Conservation (phyloP, 2,888 invertebrate genomes). For the Eristalinus aeneus region DNA sequence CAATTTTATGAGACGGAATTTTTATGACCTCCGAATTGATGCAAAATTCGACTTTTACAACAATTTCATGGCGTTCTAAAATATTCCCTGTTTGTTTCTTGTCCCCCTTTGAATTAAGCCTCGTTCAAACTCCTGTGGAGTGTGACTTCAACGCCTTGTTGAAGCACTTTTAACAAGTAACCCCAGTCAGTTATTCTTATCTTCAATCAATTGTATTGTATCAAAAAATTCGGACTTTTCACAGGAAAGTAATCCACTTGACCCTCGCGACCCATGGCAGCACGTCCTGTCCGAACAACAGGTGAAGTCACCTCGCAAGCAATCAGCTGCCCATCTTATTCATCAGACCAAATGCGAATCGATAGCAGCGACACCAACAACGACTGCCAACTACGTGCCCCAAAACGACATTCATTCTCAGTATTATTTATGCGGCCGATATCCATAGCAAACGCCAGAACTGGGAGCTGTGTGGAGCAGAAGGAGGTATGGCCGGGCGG, state of each 20-base stretch:
- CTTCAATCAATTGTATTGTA: background rate
- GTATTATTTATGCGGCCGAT: conserved; percentile 49
- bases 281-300: conserved; percentile 39
- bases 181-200: no score
- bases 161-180: no score
- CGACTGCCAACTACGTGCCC: conserved; percentile 50
- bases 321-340: conserved; percentile 34
- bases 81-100: no score
- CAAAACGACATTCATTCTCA: conserved; percentile 53
- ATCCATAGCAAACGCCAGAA: conserved; percentile 41
- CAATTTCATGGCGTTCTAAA: no score
- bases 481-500: background rate
- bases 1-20: background rate
- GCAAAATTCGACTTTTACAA: no score
- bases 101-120: no score
- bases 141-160: no score
- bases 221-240: conserved; percentile 24
- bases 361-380: background rate
- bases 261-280: background rate
- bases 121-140: no score
- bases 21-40: background rate
- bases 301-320: conserved; percentile 48
- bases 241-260: background rate
- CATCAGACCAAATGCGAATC: conserved; percentile 21
- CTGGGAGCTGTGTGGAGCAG: background rate